Evolutionary conservation across 2,797 vertebrate genomes (phyloP).

Genomic region (Pseudochirops cupreus): DNA sequence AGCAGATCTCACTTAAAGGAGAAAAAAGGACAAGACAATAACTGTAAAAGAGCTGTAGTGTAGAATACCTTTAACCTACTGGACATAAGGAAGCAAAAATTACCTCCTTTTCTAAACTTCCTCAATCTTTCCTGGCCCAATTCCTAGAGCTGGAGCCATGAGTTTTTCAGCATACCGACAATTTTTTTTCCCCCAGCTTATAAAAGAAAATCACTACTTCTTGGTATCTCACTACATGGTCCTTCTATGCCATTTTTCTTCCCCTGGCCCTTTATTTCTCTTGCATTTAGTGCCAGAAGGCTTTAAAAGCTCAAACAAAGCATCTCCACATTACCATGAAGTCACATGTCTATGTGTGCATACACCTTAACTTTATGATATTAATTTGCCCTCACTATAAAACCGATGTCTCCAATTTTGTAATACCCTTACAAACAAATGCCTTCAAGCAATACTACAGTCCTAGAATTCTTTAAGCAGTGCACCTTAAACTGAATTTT

Average conservation of each 20-base stretch:
- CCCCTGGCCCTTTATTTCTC: neutral
- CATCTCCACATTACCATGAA: neutral
- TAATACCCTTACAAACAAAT: conserved; percentile 30
- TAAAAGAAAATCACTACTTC: conserved; percentile 25
- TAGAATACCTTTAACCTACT: conserved; percentile 12
- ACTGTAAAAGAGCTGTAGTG: conserved; percentile 10
- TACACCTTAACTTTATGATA: conserved; percentile 35
- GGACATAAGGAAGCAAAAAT: neutral
- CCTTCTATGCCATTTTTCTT: conserved; percentile 8
- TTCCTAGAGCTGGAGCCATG: conserved; percentile 5
- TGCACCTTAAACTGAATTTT: conserved; percentile 52
- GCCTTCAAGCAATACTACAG: conserved; percentile 28
- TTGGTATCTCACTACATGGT: neutral
- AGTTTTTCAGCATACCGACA: conserved; percentile 29
- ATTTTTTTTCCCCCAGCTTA: conserved; percentile 20
- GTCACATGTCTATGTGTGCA: conserved; percentile 3
- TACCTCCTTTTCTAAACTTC: conserved; percentile 31
- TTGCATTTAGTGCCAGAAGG: conserved; percentile 38
- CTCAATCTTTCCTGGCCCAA: conserved; percentile 14
- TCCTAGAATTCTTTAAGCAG: conserved; percentile 64
- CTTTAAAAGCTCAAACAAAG: conserved; percentile 35
- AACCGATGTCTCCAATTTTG: conserved; percentile 15
- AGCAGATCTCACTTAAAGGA: conserved; percentile 50
- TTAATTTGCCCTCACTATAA: conserved; percentile 24
- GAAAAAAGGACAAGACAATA: conserved; percentile 63